Base-by-base conservation (phyloP, 2,797 vertebrate genomes). In the Ibycter americanus region DNA sequence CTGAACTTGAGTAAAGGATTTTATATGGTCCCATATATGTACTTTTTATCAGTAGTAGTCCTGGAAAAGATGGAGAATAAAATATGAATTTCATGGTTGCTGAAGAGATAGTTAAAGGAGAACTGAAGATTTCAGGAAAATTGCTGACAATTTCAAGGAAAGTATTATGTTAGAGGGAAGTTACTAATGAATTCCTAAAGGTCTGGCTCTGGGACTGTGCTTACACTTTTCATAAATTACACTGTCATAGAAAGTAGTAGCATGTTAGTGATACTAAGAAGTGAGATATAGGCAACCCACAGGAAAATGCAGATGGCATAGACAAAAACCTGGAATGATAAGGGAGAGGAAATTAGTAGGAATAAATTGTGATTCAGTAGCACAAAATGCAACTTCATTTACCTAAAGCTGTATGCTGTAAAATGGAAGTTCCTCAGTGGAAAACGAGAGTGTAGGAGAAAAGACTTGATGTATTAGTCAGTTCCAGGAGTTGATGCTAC, bases 11-110 rank as follows among this genome's bases (percentile, higher is more conserved):
- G 40, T 73, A 73, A 80, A 84, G 20, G 36, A 36, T 81, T 87
- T 90, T 27, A 19, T 76, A 27, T 0, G 1, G 38, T 85, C 32
- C 51, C 1, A 0, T 58, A 22, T 16, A 19, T n/a, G 29, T 73
- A 72, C 73, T 76, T 52, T 67, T 40, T 74, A 1, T 56, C 1
- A 0, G n/a, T 49, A 51, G 12, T 27, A 34, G 34, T 63, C 49
- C 10, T 65, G 63, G 73, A 78, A 82, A 65, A 76, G 51, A 23
- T 56, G 34, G 49, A 74, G 31, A 79, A 34, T 65, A 66, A 76
- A 87, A 27, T 22, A 58, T 66, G 62, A 84, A 56, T 70, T 76
- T 65, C 5, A 1, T 62, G 11, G 23, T 72, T 26, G 21, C 46
- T 82, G 25, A 67, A 76, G 40, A 68, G 29, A 26, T 32, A n/a